These are phyloP conservation scores for Echinarachnius parma DNA, from an alignment of 53 echinoderm and acorn worm species.

Conservation along the genomic window DNA sequence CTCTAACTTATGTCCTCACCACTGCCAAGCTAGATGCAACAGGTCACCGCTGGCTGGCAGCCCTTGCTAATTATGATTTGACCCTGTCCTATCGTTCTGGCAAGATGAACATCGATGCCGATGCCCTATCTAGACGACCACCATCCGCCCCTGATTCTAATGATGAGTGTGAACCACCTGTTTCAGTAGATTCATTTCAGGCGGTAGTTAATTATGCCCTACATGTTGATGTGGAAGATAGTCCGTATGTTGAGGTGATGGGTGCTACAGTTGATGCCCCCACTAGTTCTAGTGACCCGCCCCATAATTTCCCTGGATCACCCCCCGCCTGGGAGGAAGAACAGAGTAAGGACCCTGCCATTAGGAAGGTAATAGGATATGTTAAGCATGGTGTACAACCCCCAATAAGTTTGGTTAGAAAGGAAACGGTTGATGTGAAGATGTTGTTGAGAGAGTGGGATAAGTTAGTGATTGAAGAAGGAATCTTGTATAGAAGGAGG, in stretches of 20 bases:
- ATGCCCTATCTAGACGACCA: too few species aligned
- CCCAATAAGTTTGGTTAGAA: background rate
- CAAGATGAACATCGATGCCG: too few species aligned
- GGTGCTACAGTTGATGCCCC: background rate
- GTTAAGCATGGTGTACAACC: background rate
- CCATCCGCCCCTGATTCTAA: too few species aligned
- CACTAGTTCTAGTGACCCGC: background rate
- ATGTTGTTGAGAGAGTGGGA: constrained; percentile 37
- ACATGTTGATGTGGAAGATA: constrained; percentile 16
- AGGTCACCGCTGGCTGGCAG: constrained; percentile 41
- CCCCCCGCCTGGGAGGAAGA: constrained; percentile 10
- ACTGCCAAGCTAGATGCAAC: constrained; percentile 56
- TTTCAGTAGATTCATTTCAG: constrained; percentile 1
- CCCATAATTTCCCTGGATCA: background rate
- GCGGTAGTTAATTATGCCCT: background rate
- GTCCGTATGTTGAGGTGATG: constrained; percentile 12
- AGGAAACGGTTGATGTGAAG: constrained; percentile 6
- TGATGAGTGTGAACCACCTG: too few species aligned
- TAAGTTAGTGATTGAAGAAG: constrained; percentile 4
- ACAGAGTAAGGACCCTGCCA: constrained; percentile 21
- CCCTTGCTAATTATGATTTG: constrained; percentile 19
- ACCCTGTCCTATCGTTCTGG: too few species aligned
- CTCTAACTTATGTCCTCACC: constrained; percentile 46
- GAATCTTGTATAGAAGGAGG: constrained; percentile 17
- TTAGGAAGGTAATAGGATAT: constrained; percentile 1